Base-by-base conservation (phyloP, 2,888 invertebrate genomes). In the Lysandra bellargus region DNA sequence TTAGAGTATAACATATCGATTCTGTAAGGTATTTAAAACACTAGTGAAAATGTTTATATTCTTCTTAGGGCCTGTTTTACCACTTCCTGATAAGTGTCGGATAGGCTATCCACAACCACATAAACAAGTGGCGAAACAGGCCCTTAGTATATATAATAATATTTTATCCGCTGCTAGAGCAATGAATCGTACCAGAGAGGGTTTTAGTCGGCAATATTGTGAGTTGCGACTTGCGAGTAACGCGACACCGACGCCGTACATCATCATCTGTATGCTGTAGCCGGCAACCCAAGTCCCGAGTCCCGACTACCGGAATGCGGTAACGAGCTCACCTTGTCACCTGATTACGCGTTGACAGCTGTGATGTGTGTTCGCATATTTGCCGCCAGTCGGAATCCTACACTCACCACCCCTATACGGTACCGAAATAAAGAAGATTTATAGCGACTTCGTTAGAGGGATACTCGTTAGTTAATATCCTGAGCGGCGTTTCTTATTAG, bases 341-440 rank as follows among this genome's bases (percentile, higher is more conserved):
- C 64, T 69, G 64, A 23, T 69, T 23, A 30, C 23, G 30, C 30
- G 64, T 4, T 33, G 64, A 69, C 64, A 69, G 30, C 61, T 7
- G 64, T 69, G 64, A 69, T 2, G 6, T 69, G 33, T 33, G 64
- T 69, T 30, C 12, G 64, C 64, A 69, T 30, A 69, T 69, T 69
- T 61, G 61, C 30, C 12, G 14, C 9, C 30, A 23, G 7, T 23
- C 17, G 17, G 23, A 61, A 61, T 23, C 23, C 61, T 23, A 61
- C 9, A 23, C 61, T 61, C 64, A 30, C 64, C 23, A 23, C 61
- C 61, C 64, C 30, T 30, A 4, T 69, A 69, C n/a, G 2, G 23
- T 12, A 69, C 33, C 30, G 33, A 69, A 69, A 69, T 69, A 69
- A 33, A 69, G 30, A 30, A 69, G 64, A 69, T 69, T 69, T 69